Evolutionary conservation across 2,113 vertebrate species (phyloP), one percentile per base, ranked within the genome.

Genomic region (Xenopus borealis): DNA sequence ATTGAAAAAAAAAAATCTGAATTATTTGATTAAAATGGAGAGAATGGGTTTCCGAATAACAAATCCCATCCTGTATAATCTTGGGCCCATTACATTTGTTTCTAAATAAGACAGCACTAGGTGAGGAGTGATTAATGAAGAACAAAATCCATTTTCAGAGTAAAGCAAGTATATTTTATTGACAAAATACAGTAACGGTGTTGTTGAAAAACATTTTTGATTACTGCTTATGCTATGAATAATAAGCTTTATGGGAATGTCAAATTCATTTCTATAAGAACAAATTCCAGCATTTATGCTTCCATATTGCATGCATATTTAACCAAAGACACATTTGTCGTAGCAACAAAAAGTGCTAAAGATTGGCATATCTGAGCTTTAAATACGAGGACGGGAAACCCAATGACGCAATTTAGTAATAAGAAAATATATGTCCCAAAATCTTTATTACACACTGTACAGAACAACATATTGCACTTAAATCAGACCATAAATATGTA

Each of bases 361-460:
- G 76, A 76, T 79, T 82, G 80, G 84, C 79, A 82, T 80, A 84
- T 79, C 72, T 78, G 81, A 86, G 84, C 45, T 81, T 91, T 89
- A 92, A 88, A 91, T 90, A 91, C 33, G 86, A 84, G 78, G 81
- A 74, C 75, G 91, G 33, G 92, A 87, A 75, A 85, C 79, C 23
- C 81, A 83, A 87, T 83, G 84, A 85, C 81, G 86, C 85, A 88
- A 88, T 85, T 87, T 88, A 84, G 82, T 92, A 86, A 86, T 92
- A 94, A 87, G 91, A 94, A 94, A 94, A 94, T 93, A 93, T 92
- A 93, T 89, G 93, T 87, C 89, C 88, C 89, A 88, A 87, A 88
- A 89, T 94, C 89, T 94, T 94, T 91, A 91, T 91, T 91, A 93
- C 91, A 93, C 88, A 92, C 89, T 94, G 92, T 94, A 95, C 90